Conservation (phyloP, 2,113 vertebrate genomes). For the Cyanocitta stelleri region DNA sequence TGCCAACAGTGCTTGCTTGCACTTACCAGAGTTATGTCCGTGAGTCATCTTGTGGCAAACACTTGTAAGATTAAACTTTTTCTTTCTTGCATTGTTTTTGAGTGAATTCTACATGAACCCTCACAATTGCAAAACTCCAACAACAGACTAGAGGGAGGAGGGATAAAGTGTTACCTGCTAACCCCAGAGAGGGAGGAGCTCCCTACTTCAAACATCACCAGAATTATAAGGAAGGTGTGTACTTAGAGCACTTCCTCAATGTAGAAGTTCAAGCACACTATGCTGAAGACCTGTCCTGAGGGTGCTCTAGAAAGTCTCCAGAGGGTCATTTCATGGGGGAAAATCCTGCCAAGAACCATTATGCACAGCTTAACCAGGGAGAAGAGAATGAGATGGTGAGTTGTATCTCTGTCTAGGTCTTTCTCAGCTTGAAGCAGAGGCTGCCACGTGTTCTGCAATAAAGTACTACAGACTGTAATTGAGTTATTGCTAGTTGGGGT, state of each 20-base stretch:
- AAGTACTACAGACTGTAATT: background rate
- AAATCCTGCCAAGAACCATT: constrained; percentile 39
- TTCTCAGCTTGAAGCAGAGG: background rate
- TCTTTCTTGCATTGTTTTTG: background rate
- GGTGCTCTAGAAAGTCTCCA: background rate
- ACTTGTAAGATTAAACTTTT: background rate
- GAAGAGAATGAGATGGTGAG: constrained; percentile 81
- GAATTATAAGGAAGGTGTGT: constrained; percentile 63
- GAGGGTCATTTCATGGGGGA: constrained; percentile 38
- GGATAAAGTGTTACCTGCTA: constrained; percentile 30
- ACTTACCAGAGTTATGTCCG: background rate
- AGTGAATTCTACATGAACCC: constrained; percentile 2
- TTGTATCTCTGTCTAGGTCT: background rate
- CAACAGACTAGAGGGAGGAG: background rate
- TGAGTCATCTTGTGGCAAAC: background rate
- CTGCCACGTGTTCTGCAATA: background rate
- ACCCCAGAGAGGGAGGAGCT: constrained; percentile 66
- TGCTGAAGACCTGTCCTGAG: background rate
- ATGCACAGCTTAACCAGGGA: constrained; percentile 72
- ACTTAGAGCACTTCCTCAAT: constrained; percentile 37
- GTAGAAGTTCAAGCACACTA: constrained; percentile 25
- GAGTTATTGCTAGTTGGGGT: background rate
- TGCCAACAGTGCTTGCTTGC: constrained; percentile 2
- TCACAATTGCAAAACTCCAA: background rate
- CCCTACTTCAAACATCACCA: constrained; percentile 35